These are phyloP conservation scores for Rosalia funebris DNA, from an alignment of 2,888 invertebrate genomes.

Conservation along the genomic window DNA sequence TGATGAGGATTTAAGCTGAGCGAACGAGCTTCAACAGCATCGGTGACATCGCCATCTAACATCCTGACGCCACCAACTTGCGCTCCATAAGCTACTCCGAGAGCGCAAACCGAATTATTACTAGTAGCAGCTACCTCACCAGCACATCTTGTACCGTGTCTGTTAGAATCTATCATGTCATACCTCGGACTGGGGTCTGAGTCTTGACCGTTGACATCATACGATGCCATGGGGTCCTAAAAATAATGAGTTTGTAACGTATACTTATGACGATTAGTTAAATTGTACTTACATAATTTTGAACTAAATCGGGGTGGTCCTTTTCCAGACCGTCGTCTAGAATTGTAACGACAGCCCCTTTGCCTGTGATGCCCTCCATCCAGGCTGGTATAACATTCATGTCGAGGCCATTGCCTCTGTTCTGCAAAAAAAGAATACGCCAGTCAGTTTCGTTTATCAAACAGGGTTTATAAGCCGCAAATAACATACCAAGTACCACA, in stretches of 20 bases:
- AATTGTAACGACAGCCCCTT: slow-evolving; percentile 95
- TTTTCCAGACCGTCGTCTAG: slow-evolving; percentile 96
- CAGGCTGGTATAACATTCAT: slow-evolving; percentile 98
- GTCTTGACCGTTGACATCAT: slow-evolving; percentile 96
- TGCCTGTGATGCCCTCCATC: slow-evolving; percentile 93
- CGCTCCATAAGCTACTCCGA: slow-evolving; percentile 95
- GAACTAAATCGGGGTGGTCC: slow-evolving; percentile 90
- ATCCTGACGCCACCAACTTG: slow-evolving; percentile 93
- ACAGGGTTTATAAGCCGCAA: too few species aligned
- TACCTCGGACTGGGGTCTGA: slow-evolving; percentile 97
- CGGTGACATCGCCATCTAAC: slow-evolving; percentile 98
- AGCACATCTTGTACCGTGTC: slow-evolving; percentile 94
- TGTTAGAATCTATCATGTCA: slow-evolving; percentile 95
- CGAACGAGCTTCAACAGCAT: slow-evolving; percentile 96
- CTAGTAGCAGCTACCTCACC: slow-evolving; percentile 98
- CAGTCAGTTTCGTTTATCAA: too few species aligned
- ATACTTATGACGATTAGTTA: neutral
- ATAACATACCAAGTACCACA: slow-evolving; percentile 93
- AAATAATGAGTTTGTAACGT: slow-evolving; percentile 34
- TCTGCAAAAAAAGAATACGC: slow-evolving; percentile 70
- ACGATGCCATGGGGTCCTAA: slow-evolving; percentile 94
- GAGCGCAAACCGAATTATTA: slow-evolving; percentile 95
- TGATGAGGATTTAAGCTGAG: slow-evolving; percentile 94
- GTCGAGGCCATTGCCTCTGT: slow-evolving; percentile 89
- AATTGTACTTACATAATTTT: slow-evolving; percentile 86